Percentiles rank a stretch among this genome's conserved stretches.
phyloP scores from a whole-genome alignment of 2,888 invertebrate genomes.

The Hyposoter dolosus region DNA sequence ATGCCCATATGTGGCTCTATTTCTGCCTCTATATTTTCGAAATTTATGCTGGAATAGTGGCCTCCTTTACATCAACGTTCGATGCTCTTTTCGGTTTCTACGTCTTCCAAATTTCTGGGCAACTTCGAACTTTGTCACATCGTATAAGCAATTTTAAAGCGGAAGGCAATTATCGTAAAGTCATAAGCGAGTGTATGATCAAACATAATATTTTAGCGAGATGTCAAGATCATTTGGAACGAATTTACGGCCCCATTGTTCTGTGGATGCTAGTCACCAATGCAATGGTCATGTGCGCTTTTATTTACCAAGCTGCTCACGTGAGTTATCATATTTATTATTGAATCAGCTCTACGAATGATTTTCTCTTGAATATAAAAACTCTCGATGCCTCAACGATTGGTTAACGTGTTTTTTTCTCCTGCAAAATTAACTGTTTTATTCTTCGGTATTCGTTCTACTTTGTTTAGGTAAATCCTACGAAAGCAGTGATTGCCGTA shows the following conservation, averaged over 20 bases:
- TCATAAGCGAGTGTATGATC: constrained; percentile 60
- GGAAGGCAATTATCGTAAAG: constrained; percentile 31
- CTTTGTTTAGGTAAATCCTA: background rate
- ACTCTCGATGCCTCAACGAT: too few relatives aligned
- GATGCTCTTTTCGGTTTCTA: constrained; percentile 70
- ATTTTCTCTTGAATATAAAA: background rate
- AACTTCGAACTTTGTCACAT: constrained; percentile 64
- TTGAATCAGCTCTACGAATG: background rate
- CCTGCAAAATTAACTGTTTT: background rate
- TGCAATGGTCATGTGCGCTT: constrained; percentile 71
- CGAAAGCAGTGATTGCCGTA: background rate
- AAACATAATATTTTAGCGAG: constrained; percentile 62
- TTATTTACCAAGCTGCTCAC: constrained; percentile 72
- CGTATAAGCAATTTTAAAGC: constrained; percentile 44
- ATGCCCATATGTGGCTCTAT: constrained; percentile 47
- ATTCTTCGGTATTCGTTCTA: background rate
- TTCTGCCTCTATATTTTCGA: background rate
- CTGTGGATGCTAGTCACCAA: constrained; percentile 71
- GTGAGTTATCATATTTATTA: constrained; percentile 33
- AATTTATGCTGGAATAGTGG: background rate
- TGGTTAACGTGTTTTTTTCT: too few relatives aligned
- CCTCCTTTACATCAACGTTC: background rate
- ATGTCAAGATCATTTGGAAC: constrained; percentile 66
- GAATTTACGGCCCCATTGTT: constrained; percentile 71
- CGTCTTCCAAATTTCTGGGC: constrained; percentile 72